A percentile compares a stretch with the other conserved stretches of the same genome.
phyloP scores from a whole-genome alignment of 2,113 vertebrate genomes.

The Bagarius yarrelli region DNA sequence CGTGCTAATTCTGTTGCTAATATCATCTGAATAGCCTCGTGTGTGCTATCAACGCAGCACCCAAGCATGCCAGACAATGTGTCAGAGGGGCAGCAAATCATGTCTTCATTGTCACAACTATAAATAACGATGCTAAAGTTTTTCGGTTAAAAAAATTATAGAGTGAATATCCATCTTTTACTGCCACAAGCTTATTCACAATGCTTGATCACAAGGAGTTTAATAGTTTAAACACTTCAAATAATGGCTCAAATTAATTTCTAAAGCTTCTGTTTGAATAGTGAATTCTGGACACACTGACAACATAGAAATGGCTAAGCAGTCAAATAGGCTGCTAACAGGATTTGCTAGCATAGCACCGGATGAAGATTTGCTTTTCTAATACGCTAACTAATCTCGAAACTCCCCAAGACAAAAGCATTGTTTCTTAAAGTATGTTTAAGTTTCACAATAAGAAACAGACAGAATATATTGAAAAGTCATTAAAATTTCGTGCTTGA shows the following conservation, averaged over 20 bases:
- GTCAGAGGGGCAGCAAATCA: slow-evolving; percentile 50
- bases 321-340: slow-evolving; percentile 46
- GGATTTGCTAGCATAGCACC: slow-evolving; percentile 46
- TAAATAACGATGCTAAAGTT: slow-evolving; percentile 55
- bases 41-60: slow-evolving; percentile 43
- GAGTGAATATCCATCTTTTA: slow-evolving; percentile 49
- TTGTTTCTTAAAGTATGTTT: slow-evolving; percentile 61
- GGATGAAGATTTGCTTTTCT: slow-evolving; percentile 15
- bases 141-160: slow-evolving; percentile 40
- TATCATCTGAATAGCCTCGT: slow-evolving; percentile 49
- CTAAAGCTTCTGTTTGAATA: slow-evolving; percentile 48
- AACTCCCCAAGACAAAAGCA: slow-evolving; percentile 38
- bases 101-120: slow-evolving; percentile 53
- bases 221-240: slow-evolving; percentile 50
- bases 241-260: slow-evolving; percentile 54
- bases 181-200: slow-evolving; percentile 43
- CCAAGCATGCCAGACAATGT: slow-evolving; percentile 48
- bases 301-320: slow-evolving; percentile 33
- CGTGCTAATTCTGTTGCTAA: slow-evolving; percentile 52
- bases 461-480: slow-evolving; percentile 71
- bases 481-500: slow-evolving; percentile 75
- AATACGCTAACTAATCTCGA: slow-evolving; percentile 45
- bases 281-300: slow-evolving; percentile 29
- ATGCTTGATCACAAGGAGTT: slow-evolving; percentile 43
- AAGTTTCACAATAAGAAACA: slow-evolving; percentile 62